phyloP scores from a whole-genome alignment of 2,888 invertebrate species.

The Epiblema foenella region DNA sequence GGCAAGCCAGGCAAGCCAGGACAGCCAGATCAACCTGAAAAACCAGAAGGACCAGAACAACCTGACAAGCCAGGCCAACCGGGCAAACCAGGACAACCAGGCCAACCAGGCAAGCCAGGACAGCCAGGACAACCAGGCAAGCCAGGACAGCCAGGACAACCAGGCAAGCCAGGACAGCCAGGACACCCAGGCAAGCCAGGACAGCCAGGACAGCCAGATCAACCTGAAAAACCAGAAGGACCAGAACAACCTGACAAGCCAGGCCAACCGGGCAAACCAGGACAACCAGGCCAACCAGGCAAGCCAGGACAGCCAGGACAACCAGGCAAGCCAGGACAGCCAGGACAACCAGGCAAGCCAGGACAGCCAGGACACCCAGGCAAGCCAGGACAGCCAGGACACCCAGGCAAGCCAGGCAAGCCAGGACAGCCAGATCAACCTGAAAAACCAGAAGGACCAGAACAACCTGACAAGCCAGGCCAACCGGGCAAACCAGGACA shows the following conservation, averaged over 20 bases:
- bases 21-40: neutral
- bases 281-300: neutral
- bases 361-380: slow-evolving; percentile 27
- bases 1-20: neutral
- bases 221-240: no score
- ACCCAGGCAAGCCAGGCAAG: neutral
- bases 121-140: neutral
- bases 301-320: slow-evolving; percentile 6
- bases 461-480: neutral
- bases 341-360: slow-evolving; percentile 29
- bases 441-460: slow-evolving; percentile 1
- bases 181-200: neutral
- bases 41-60: neutral
- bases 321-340: slow-evolving; percentile 30
- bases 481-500: slow-evolving; percentile 13
- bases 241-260: no score
- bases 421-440: neutral
- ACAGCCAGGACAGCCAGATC: slow-evolving; percentile 1
- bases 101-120: neutral
- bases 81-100: neutral
- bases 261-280: neutral
- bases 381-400: slow-evolving; percentile 8
- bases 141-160: neutral
- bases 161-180: neutral
- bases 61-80: neutral